Evolutionary conservation across 2,113 vertebrate species (phyloP).

Genomic region (Electrona antarctica): DNA sequence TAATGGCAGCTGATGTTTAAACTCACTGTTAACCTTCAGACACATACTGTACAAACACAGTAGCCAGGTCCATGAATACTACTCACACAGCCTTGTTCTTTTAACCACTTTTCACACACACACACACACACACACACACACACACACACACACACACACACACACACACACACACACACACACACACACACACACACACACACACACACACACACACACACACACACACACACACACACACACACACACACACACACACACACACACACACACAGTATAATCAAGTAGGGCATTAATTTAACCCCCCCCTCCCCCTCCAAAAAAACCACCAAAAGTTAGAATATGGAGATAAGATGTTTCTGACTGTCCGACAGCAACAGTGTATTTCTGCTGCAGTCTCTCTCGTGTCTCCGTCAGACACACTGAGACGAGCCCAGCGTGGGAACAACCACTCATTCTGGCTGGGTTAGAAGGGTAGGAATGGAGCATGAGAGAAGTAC

Average conservation of each 20-base stretch:
- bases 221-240: not conserved
- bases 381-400: too few species aligned
- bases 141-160: slow-evolving; percentile 3
- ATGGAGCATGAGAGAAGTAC: not conserved
- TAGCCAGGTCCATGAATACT: too few species aligned
- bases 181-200: slow-evolving; percentile 1
- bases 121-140: not conserved
- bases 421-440: not conserved
- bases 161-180: not conserved
- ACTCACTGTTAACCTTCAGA: not conserved
- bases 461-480: not conserved
- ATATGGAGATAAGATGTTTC: too few species aligned
- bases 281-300: too few species aligned
- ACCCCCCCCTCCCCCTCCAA: too few species aligned
- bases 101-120: not conserved
- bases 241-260: not conserved
- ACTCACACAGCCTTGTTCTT: too few species aligned
- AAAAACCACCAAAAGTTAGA: too few species aligned
- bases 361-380: too few species aligned
- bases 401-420: too few species aligned
- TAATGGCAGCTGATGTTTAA: slow-evolving; percentile 32
- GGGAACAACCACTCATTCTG: slow-evolving; percentile 47
- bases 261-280: not conserved
- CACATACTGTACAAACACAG: slow-evolving; percentile 10
- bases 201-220: not conserved